Base-by-base conservation (phyloP, 2,888 invertebrate species). In the Lasioglossum vierecki region DNA sequence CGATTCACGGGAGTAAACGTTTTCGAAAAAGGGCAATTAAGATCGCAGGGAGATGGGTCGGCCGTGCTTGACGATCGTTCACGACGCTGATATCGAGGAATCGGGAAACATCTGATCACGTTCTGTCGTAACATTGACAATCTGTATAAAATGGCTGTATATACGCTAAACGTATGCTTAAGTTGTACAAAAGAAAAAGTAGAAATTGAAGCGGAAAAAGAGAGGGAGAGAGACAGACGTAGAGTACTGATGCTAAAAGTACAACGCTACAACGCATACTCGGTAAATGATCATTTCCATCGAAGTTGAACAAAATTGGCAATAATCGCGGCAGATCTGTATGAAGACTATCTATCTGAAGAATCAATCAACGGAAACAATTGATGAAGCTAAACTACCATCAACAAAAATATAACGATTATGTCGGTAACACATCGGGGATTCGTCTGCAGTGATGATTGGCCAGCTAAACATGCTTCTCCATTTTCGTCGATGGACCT, bases 181-280 rank as follows among this genome's bases (percentile, higher is more conserved):
- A 41, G 35, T 15, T 79, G 70, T 84, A 83, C 71, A 75, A 76
- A 83, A 44, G 53, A 57, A 13, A 18, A 13, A 26, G 46, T 8
- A 66, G 71, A 35, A 5, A 26, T 35, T 53, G 60, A 41, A 75
- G 26, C 80, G 81, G 85, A 88, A 85, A 88, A 39, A 60, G 63
- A 26, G 49, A 46, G 71, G 74, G 60, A 49, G 80, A 57, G 83
- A 83, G 85, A 87, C 84, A 88, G 85, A 91, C 70, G 86, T 88
- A 88, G 92, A 92, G 92, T 92, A 90, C 92, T 90, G 92, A 92
- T 92, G 87, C 87, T 85, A 86, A 91, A 88, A 92, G 92, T 92
- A 92, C 92, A 92, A 92, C 84, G 82, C 78, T 83, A 82, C 86
- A 80, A 60, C 44, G 46, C n/a, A 66, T 76, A 79, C 80, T 86